Conservation (phyloP, 2,113 vertebrate genomes). For the Pungitius pungitius region DNA sequence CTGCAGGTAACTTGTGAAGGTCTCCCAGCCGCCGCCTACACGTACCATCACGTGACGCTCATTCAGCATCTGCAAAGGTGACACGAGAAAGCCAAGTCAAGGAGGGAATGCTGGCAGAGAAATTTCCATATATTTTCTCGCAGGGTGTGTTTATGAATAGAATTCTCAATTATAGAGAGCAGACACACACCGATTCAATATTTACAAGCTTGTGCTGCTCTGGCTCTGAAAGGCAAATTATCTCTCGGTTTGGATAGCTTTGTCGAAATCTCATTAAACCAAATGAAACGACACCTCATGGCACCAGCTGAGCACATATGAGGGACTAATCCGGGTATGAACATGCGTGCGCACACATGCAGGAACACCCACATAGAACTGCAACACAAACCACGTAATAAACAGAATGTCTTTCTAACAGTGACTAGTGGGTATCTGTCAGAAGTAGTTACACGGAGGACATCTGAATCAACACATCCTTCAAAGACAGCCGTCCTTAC, state of each 20-base stretch:
- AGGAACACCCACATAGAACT: conserved; percentile 31
- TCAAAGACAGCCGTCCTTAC: conserved; percentile 45
- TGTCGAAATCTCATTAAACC: conserved; percentile 83
- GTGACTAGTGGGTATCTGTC: conserved; percentile 4
- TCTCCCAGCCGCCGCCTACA: conserved; percentile 98
- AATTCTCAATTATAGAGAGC: conserved; percentile 29
- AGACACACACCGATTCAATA: conserved; percentile 53
- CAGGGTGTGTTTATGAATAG: conserved; percentile 29
- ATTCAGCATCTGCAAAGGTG: conserved; percentile 92
- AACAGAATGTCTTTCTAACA: conserved; percentile 9
- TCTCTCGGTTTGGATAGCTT: conserved; percentile 57
- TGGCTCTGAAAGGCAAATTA: conserved; percentile 64
- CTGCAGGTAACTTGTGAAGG: conserved; percentile 91
- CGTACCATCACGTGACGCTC: conserved; percentile 98
- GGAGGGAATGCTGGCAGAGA: not conserved
- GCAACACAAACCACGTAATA: conserved; percentile 18
- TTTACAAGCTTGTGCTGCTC: conserved; percentile 57
- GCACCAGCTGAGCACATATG: conserved; percentile 79
- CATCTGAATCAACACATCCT: conserved; percentile 58
- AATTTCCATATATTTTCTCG: conserved; percentile 7
- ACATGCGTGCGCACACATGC: conserved; percentile 32
- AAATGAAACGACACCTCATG: conserved; percentile 77
- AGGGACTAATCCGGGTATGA: conserved; percentile 65
- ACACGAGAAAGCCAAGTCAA: conserved; percentile 18
- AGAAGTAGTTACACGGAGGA: conserved; percentile 22